A percentile compares a stretch with the other conserved stretches of the same genome.
Conservation (phyloP, 2,113 vertebrate species). For the Podarcis muralis region DNA sequence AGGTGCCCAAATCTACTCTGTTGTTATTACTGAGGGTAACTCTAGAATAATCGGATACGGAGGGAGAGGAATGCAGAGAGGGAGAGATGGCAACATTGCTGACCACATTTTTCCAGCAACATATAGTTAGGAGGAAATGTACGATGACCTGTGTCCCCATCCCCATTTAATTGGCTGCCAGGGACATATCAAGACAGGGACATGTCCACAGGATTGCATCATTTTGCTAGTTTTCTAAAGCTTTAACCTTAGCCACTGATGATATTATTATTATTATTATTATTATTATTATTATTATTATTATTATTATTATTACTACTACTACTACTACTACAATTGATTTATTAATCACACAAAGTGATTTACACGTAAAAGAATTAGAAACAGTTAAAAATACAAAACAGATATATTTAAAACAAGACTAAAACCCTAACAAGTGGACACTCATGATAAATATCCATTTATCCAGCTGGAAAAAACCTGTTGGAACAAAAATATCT, state of each 20-base stretch:
- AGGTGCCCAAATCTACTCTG: neutral
- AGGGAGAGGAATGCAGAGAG: neutral
- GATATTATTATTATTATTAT: too few relatives aligned
- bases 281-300: too few relatives aligned
- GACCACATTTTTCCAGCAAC: neutral
- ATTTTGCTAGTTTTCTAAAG: neutral
- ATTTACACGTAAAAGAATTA: too few relatives aligned
- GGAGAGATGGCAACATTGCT: neutral
- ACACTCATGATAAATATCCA: too few relatives aligned
- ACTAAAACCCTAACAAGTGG: too few relatives aligned
- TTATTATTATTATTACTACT: too few relatives aligned
- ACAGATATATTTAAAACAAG: too few relatives aligned
- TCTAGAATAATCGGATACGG: neutral
- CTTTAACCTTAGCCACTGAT: neutral
- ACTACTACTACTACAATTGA: too few relatives aligned
- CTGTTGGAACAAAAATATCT: too few relatives aligned
- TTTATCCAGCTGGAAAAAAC: too few relatives aligned
- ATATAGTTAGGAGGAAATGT: neutral
- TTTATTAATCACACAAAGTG: too few relatives aligned
- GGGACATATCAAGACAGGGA: neutral
- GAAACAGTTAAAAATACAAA: too few relatives aligned
- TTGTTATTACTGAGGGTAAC: neutral
- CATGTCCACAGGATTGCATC: neutral
- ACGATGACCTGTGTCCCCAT: neutral
- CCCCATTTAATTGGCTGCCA: neutral